Evolutionary conservation across 2,797 vertebrate species (phyloP).

Genomic region (Pteronotus mesoamericanus): DNA sequence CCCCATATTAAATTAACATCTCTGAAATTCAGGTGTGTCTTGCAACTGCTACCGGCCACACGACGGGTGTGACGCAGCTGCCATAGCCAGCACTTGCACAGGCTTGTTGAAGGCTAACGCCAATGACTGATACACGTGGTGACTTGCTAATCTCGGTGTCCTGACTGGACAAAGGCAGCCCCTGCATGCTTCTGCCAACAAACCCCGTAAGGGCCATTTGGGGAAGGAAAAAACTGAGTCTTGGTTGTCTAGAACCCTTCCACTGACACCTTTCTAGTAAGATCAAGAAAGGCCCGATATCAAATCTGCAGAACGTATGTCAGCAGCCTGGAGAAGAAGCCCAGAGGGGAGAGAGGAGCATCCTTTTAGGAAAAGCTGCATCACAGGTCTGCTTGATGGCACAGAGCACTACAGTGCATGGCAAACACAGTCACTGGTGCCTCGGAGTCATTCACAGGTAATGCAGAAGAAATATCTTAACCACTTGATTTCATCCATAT

Average conservation of each 20-base stretch:
- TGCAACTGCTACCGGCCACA: not conserved
- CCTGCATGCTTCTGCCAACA: not conserved
- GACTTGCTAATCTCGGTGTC: not conserved
- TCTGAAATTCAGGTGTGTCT: not conserved
- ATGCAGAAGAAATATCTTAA: not conserved
- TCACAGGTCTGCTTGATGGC: too few relatives aligned
- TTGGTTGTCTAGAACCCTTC: not conserved
- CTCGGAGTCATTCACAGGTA: not conserved
- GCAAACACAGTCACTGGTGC: not conserved
- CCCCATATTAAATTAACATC: not conserved
- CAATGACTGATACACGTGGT: not conserved
- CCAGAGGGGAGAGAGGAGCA: too few relatives aligned
- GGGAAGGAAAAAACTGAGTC: not conserved
- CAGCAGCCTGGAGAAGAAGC: not conserved
- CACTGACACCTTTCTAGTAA: not conserved
- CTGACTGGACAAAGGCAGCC: not conserved
- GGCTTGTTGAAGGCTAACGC: not conserved
- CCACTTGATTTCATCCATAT: not conserved
- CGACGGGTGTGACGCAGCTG: rapidly evolving
- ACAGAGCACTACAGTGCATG: too few relatives aligned
- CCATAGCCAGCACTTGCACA: not conserved
- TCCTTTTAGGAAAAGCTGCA: not conserved
- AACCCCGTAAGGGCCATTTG: not conserved
- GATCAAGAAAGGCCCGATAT: not conserved
- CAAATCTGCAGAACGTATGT: too few relatives aligned